These are phyloP conservation scores for Ferdinandea cuprea DNA, from an alignment of 2,888 invertebrate species.

Conservation along the genomic window DNA sequence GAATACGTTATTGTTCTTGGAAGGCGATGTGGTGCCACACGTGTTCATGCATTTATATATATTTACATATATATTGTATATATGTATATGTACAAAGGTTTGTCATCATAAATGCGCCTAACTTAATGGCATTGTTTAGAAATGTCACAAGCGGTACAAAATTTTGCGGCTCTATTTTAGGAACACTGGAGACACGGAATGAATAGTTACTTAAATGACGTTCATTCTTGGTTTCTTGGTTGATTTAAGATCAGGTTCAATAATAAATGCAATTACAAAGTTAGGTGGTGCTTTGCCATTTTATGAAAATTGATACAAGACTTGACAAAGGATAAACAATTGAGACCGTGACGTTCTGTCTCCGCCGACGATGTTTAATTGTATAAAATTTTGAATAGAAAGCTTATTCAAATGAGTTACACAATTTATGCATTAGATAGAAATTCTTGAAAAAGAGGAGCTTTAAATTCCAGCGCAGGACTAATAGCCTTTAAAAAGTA, in stretches of 20 bases:
- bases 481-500: no score
- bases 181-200: not conserved
- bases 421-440: no score
- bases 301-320: conserved; percentile 36
- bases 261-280: conserved; percentile 66
- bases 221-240: not conserved
- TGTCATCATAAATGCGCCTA: conserved; percentile 61
- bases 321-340: no score
- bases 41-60: not conserved
- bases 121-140: conserved; percentile 67
- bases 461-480: no score
- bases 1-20: conserved; percentile 54
- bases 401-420: no score
- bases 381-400: no score
- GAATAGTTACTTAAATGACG: conserved; percentile 20
- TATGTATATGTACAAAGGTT: conserved; percentile 35
- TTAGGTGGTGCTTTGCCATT: conserved; percentile 34
- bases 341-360: not conserved
- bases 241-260: conserved; percentile 40
- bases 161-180: conserved; percentile 15
- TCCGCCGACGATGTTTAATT: not conserved
- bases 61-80: not conserved
- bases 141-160: conserved; percentile 32
- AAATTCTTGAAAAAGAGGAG: no score
- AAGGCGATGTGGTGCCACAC: conserved; percentile 36